Conservation (phyloP, 2,797 vertebrate genomes). For the Anolis apletophallus region DNA sequence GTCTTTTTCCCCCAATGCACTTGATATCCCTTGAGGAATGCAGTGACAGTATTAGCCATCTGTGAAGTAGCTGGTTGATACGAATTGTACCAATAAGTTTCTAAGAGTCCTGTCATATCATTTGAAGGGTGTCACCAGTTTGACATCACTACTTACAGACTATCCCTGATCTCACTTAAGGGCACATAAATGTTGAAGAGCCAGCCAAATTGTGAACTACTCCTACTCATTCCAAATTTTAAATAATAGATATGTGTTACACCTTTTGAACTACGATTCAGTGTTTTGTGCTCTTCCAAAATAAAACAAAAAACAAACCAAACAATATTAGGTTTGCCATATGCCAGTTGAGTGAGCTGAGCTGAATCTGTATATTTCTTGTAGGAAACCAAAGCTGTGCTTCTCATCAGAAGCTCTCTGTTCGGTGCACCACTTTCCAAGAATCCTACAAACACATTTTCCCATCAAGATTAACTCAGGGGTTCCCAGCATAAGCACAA, state of each 20-base stretch:
- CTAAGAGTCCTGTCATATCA: constrained; percentile 30
- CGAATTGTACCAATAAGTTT: constrained; percentile 27
- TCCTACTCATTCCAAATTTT: not conserved
- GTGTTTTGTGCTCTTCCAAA: constrained; percentile 46
- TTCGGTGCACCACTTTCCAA: rapidly evolving
- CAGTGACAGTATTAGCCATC: constrained; percentile 25
- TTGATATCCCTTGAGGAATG: constrained; percentile 40
- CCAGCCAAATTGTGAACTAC: not conserved
- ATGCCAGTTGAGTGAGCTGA: constrained; percentile 6
- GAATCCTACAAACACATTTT: constrained; percentile 13
- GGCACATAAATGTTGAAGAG: constrained; percentile 25
- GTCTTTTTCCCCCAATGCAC: constrained; percentile 66
- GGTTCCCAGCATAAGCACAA: constrained; percentile 69
- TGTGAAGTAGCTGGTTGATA: constrained; percentile 58
- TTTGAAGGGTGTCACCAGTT: constrained; percentile 25
- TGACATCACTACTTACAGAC: constrained; percentile 40
- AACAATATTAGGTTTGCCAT: constrained; percentile 27
- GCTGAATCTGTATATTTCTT: constrained; percentile 17
- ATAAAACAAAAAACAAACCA: constrained; percentile 54
- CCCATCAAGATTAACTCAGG: constrained; percentile 49
- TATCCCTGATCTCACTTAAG: constrained; percentile 42
- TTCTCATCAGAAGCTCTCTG: not conserved
- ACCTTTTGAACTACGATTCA: not conserved
- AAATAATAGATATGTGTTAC: not conserved
- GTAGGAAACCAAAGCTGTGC: rapidly evolving